Conservation (phyloP, 2,888 invertebrate species). For the Gari tellinella region DNA sequence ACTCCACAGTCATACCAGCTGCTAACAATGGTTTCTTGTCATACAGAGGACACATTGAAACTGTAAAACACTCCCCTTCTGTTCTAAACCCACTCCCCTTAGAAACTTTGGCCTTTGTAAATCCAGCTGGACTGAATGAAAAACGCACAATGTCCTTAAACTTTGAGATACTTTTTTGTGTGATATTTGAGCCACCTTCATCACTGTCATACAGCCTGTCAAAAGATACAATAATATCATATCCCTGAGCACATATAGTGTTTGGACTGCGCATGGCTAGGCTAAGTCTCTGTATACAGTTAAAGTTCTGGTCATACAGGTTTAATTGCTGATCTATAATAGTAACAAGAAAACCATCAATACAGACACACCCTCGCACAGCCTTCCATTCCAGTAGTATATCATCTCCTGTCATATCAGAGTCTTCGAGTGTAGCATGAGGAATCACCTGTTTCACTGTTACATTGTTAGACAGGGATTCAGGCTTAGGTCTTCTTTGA, state of each 20-base stretch:
- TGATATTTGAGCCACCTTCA: background rate
- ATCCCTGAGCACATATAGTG: conserved; percentile 36
- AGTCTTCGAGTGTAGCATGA: conserved; percentile 33
- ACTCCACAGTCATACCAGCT: conserved; percentile 37
- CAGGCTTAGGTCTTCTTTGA: conserved; percentile 22
- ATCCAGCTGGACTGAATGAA: background rate
- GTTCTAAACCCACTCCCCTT: conserved; percentile 22
- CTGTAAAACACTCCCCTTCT: conserved; percentile 43
- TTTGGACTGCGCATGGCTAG: conserved; percentile 19
- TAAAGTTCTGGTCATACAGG: conserved; percentile 43
- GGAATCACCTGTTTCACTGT: conserved; percentile 37
- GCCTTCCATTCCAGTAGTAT: conserved; percentile 22
- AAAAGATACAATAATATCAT: conserved; percentile 44
- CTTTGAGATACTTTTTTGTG: background rate
- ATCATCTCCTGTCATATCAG: conserved; percentile 17
- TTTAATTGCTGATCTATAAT: conserved; percentile 29
- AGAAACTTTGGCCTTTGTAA: conserved; percentile 5
- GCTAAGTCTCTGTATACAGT: conserved; percentile 35
- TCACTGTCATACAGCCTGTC: conserved; percentile 14
- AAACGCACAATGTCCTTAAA: conserved; percentile 1
- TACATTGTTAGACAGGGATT: conserved; percentile 32
- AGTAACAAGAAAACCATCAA: conserved; percentile 34
- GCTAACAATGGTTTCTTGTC: conserved; percentile 41
- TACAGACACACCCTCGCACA: conserved; percentile 41
- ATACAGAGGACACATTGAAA: conserved; percentile 34